Evolutionary conservation across 2,888 invertebrate species (phyloP).

Genomic region (Candidula unifasciata): DNA sequence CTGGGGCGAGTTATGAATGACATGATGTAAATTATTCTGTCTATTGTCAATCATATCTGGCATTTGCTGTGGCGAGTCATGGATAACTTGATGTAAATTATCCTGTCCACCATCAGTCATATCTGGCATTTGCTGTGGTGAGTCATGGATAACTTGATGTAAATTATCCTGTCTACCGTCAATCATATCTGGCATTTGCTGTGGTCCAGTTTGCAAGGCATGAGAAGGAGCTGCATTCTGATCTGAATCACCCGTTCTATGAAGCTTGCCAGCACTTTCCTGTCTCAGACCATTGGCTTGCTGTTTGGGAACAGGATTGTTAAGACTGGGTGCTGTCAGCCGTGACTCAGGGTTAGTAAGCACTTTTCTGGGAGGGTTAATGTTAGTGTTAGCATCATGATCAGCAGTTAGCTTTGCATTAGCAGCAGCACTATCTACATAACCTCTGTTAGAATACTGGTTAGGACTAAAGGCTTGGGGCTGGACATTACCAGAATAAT

Average conservation of each 20-base stretch:
- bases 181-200: not conserved
- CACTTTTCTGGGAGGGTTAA: conserved; percentile 7
- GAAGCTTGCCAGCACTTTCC: not conserved
- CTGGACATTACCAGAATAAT: not conserved
- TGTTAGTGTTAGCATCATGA: conserved; percentile 2
- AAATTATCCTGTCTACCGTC: not conserved
- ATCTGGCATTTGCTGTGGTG: not conserved
- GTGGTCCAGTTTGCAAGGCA: not conserved
- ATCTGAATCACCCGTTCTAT: not conserved
- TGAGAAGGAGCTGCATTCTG: not conserved
- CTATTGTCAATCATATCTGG: not conserved
- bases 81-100: not conserved
- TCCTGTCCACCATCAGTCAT: not conserved
- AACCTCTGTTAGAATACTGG: conserved; percentile 22
- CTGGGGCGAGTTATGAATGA: not conserved
- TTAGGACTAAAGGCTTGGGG: conserved; percentile 9
- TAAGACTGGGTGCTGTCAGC: no score
- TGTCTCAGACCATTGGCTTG: not conserved
- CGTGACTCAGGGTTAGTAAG: not conserved
- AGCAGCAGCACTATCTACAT: not conserved
- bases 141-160: not conserved
- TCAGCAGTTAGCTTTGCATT: not conserved
- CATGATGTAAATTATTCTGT: not conserved
- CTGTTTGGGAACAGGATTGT: not conserved
- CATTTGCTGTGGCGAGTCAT: not conserved